A percentile compares a stretch with the other conserved stretches of the same genome.
Evolutionary conservation across 30 jellyfish, hydroid and myxozoan genomes (phyloP).

Genomic region (Morbakka virulenta): DNA sequence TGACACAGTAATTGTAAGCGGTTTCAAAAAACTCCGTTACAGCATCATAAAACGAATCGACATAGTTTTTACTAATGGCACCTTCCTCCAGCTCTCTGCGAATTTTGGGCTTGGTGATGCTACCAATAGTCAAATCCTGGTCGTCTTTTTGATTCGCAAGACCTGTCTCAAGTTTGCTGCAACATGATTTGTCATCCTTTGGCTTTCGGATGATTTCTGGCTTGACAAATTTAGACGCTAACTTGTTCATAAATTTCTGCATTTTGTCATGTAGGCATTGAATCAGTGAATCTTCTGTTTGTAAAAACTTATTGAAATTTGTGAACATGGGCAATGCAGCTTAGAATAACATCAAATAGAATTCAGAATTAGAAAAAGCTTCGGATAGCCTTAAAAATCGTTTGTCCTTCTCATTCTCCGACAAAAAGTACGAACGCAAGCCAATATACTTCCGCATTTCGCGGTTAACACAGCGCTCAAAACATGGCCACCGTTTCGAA

Average conservation of each 20-base stretch:
- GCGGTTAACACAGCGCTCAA: constrained; percentile 46
- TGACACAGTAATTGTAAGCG: constrained; percentile 38
- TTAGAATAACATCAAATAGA: constrained; percentile 42
- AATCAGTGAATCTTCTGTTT: constrained; percentile 60
- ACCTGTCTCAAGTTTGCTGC: constrained; percentile 31
- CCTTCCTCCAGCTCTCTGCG: constrained; percentile 33
- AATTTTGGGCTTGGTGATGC: constrained; percentile 37
- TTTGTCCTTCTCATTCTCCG: no score
- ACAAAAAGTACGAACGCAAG: constrained; percentile 45
- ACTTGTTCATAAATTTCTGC: constrained; percentile 54
- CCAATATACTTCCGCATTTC: constrained; percentile 54
- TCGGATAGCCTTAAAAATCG: constrained; percentile 48
- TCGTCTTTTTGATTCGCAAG: constrained; percentile 55
- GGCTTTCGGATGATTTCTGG: no score
- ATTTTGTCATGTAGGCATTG: constrained; percentile 24
- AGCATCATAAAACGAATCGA: constrained; percentile 38
- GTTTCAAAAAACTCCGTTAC: constrained; percentile 36
- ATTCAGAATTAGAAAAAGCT: constrained; percentile 44
- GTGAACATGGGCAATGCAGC: constrained; percentile 52
- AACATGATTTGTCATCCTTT: constrained; percentile 16
- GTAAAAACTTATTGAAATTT: constrained; percentile 55
- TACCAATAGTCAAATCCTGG: constrained; percentile 48
- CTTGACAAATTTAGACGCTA: no score
- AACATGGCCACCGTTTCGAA: constrained; percentile 51
- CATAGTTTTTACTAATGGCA: constrained; percentile 9